Percentiles rank a stretch among this genome's conserved stretches.
These are phyloP conservation scores for Falcunculus frontatus DNA, from an alignment of 2,113 vertebrate genomes.

Conservation along the genomic window DNA sequence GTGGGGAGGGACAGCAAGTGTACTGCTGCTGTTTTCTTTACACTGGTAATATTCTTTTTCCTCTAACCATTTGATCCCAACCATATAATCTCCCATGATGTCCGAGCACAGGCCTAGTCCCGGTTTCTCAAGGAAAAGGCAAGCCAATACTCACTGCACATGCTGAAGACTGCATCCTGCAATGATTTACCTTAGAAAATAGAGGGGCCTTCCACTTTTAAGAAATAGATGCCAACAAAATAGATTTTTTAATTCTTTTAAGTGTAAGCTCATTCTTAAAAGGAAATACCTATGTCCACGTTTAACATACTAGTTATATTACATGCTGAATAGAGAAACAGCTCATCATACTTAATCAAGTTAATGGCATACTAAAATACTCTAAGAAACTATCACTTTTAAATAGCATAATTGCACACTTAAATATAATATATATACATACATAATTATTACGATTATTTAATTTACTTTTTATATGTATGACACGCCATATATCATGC, in stretches of 20 bases:
- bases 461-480: neutral
- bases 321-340: neutral
- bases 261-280: neutral
- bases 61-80: neutral
- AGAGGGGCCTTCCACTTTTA: neutral
- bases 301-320: neutral
- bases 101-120: neutral
- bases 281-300: neutral
- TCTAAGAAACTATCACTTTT: no score
- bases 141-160: neutral
- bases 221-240: neutral
- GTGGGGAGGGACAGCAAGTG: neutral
- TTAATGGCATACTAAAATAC: no score
- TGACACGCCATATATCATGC: neutral
- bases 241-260: neutral
- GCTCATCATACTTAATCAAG: no score
- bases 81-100: neutral
- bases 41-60: neutral
- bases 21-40: neutral
- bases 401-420: neutral
- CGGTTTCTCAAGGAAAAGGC: neutral
- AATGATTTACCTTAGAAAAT: neutral
- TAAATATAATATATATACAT: neutral
- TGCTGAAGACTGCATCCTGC: neutral
- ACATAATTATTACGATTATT: neutral